Base-by-base conservation (phyloP, 2,113 vertebrate species). In the Prunella fulvescens region DNA sequence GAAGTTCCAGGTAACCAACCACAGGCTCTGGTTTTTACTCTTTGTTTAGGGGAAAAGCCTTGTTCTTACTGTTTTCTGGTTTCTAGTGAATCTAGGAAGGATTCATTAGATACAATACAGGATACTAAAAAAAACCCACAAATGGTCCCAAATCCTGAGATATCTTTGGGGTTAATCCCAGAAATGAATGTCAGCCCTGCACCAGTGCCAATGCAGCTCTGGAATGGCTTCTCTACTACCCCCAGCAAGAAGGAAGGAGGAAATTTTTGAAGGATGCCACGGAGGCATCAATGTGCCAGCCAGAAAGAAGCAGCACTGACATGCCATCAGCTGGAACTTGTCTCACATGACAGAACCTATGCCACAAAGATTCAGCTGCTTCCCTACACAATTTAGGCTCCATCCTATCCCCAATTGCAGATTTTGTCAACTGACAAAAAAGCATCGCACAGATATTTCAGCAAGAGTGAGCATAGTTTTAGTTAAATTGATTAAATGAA, bases 401-500 rank as follows among this genome's bases (percentile, higher is more conserved):
- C 5, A 0, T 78, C 70, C 72, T 92, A 37, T 25, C 64, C 72
- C 6, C 5, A 74, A 39, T 31, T 12, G 5, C n/a, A 67, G 57
- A 56, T 61, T 66, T 71, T 78, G 37, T 81, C 82, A 64, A 56
- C 37, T 71, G 79, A 70, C 82, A 90, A 50, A 28, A n/a, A 88
- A 64, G 25, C 39, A 14, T 67, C 53, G 6, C 50, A 23, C 12
- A 29, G 58, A 50, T 45, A 62, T 82, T 93, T 88, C 74, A 76
- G 54, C 66, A 81, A 80, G 64, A 95, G 80, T 56, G 44, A 94
- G 24, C 58, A 42, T 4, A 39, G 37, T 47, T 88, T 92, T 74
- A 88, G 72, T 39, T 19, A 93, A 93, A 93, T 80, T 66, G 65
- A 81, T 73, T 67, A 86, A 84, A 84, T 45, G 4, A 92, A 70